Percentiles rank a stretch among this genome's conserved stretches.
Evolutionary conservation across 30 jellyfish, hydroid and myxozoan species (phyloP).

Genomic region (Turritopsis dohrnii): DNA sequence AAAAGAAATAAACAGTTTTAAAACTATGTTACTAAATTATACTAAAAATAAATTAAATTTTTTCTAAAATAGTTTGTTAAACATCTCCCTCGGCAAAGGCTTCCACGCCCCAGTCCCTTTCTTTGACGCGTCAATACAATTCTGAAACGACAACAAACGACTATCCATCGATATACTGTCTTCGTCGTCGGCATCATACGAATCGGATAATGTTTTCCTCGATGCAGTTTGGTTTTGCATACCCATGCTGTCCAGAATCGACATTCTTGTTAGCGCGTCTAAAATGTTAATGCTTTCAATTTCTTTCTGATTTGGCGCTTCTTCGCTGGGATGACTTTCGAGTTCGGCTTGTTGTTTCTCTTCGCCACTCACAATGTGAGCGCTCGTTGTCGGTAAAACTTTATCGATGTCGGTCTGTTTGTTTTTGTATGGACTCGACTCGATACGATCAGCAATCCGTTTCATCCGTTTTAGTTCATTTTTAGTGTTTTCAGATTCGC

Average conservation of each 20-base stretch:
- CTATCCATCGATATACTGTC: neutral
- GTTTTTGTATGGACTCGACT: neutral
- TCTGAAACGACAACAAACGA: slow-evolving; percentile 6
- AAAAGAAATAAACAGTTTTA: no score
- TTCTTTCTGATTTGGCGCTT: neutral
- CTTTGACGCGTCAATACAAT: neutral
- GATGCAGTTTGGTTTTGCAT: neutral
- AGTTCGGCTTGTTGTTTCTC: neutral
- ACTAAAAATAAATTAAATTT: no score
- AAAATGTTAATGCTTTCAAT: neutral
- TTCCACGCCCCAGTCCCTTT: neutral
- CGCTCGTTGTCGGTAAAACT: neutral
- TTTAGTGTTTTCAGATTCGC: neutral
- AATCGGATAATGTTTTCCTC: neutral
- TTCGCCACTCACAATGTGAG: neutral
- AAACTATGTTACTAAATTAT: no score
- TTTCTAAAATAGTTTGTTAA: slow-evolving; percentile 9
- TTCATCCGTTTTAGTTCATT: neutral
- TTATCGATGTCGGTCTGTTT: neutral
- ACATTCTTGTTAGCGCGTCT: slow-evolving; percentile 17
- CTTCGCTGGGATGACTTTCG: neutral
- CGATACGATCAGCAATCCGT: neutral
- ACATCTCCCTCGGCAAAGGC: slow-evolving; percentile 10
- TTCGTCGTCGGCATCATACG: neutral
- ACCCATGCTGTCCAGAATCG: neutral